These are phyloP conservation scores for Siderastrea siderea DNA, from an alignment of 92 coral and sea anemone species.

Conservation along the genomic window DNA sequence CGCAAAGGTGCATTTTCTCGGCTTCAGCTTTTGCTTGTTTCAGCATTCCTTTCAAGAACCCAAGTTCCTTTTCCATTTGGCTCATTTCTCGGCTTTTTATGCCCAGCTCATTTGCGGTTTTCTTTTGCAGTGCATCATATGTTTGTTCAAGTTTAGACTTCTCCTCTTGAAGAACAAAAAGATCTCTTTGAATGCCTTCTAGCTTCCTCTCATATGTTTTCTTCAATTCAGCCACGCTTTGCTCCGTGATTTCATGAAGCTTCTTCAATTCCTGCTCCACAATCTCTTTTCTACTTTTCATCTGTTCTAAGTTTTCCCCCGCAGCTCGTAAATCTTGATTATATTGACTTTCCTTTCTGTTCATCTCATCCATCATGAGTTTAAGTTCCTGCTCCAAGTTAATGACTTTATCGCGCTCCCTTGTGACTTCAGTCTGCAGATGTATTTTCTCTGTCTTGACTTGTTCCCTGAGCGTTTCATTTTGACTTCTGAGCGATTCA, in stretches of 20 bases:
- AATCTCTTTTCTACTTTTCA: constrained; percentile 43
- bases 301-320: constrained; percentile 44
- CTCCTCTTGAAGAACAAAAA: constrained; percentile 55
- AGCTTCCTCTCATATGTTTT: constrained; percentile 58
- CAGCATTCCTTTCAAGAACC: constrained; percentile 42
- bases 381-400: constrained; percentile 80
- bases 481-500: constrained; percentile 46
- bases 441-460: constrained; percentile 44
- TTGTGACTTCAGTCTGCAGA: constrained; percentile 73
- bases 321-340: constrained; percentile 51
- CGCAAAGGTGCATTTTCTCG: constrained; percentile 69
- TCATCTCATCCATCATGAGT: constrained; percentile 55
- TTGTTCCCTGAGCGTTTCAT: constrained; percentile 71
- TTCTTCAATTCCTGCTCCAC: constrained; percentile 63
- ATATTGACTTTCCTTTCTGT: constrained; percentile 43
- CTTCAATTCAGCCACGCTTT: constrained; percentile 56
- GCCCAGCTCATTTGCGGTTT: constrained; percentile 27
- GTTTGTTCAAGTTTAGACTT: constrained; percentile 16
- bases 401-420: constrained; percentile 70
- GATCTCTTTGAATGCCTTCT: constrained; percentile 38
- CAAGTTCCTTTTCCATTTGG: constrained; percentile 67
- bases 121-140: constrained; percentile 2
- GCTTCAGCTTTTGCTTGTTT: constrained; percentile 62
- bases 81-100: constrained; percentile 37
- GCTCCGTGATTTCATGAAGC: constrained; percentile 50